Percentiles rank a stretch among this genome's conserved stretches.
phyloP scores from a whole-genome alignment of 2,888 invertebrate species.

The Drepanosiphum platanoidis region DNA sequence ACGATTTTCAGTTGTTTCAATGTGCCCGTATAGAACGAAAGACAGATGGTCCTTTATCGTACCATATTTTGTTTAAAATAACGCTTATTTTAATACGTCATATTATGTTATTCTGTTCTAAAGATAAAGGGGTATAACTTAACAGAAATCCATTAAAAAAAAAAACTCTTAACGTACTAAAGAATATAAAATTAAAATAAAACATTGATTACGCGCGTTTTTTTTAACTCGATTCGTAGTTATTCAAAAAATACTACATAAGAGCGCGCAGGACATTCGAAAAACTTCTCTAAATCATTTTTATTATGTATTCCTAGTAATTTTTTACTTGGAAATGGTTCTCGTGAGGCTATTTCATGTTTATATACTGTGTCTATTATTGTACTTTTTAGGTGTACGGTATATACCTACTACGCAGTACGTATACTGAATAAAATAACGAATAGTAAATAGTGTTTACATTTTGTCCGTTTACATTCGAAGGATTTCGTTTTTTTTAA shows the following conservation, averaged over 20 bases:
- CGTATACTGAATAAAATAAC: background rate
- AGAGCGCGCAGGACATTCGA: background rate
- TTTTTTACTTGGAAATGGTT: background rate
- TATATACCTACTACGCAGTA: too few species aligned
- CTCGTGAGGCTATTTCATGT: background rate
- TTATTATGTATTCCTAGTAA: background rate
- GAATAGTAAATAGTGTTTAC: background rate
- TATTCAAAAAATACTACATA: constrained; percentile 12
- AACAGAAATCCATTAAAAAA: background rate
- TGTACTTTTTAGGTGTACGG: background rate
- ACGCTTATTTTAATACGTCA: background rate
- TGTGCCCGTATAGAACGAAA: background rate
- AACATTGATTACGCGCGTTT: background rate
- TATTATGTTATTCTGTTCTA: background rate
- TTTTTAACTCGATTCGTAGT: background rate
- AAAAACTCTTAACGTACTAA: background rate
- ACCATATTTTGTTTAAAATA: background rate
- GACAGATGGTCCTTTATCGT: background rate
- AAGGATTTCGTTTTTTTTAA: background rate
- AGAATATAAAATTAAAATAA: background rate
- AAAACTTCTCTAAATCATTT: constrained; percentile 37
- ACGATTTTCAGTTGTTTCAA: background rate
- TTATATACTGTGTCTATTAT: background rate
- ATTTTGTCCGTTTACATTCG: background rate
- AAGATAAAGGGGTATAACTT: background rate